These are phyloP conservation scores for Microtus ochrogaster DNA, from an alignment of 2,113 vertebrate genomes.

Conservation along the genomic window DNA sequence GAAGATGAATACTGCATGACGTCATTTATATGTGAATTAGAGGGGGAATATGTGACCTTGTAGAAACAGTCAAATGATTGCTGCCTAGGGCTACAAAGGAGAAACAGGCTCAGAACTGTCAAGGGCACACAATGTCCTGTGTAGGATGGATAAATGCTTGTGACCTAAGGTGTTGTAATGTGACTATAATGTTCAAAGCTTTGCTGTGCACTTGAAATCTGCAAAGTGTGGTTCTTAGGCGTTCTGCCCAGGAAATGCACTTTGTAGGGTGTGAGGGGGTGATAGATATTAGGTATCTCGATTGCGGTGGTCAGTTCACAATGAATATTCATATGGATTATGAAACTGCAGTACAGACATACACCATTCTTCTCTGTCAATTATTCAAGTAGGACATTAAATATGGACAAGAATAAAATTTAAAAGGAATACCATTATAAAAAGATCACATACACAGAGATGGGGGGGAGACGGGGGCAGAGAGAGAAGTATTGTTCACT, in stretches of 20 bases:
- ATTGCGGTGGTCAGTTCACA: not conserved
- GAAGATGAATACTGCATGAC: not conserved
- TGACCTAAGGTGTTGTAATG: not conserved
- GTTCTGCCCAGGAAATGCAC: not conserved
- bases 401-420: not conserved
- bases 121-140: not conserved
- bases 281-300: not conserved
- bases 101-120: not conserved
- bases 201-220: not conserved
- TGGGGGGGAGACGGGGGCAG: not conserved
- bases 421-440: not conserved
- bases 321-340: not conserved
- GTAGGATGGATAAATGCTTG: not conserved
- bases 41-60: not conserved
- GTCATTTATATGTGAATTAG: not conserved
- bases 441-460: not conserved
- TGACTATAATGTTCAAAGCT: not conserved
- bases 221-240: not conserved
- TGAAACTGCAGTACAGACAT: not conserved
- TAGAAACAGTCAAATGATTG: not conserved
- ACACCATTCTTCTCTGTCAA: not conserved
- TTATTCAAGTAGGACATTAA: not conserved
- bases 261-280: not conserved
- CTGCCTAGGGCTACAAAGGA: not conserved
- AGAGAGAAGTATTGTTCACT: too few relatives aligned